Evolutionary conservation across 92 coral and sea anemone genomes (phyloP).

Genomic region (Porites rus): DNA sequence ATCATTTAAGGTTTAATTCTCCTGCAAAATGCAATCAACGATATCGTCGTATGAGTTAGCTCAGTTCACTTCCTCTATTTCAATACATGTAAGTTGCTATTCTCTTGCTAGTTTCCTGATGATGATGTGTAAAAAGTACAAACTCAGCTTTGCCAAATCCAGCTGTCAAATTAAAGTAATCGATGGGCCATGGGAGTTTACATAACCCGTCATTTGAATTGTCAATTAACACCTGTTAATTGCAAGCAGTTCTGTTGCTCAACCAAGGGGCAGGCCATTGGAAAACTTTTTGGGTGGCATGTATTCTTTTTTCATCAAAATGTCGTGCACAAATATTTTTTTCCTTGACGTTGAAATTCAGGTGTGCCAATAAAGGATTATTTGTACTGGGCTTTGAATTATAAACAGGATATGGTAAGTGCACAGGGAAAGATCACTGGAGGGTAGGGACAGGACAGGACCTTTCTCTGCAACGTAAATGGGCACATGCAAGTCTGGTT

Average conservation of each 20-base stretch:
- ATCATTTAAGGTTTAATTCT: too few relatives aligned
- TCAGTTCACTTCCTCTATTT: neutral
- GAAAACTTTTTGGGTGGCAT: too few relatives aligned
- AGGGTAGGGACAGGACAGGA: too few relatives aligned
- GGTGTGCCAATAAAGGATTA: too few relatives aligned
- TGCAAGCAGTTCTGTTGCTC: neutral
- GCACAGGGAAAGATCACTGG: too few relatives aligned
- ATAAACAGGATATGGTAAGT: too few relatives aligned
- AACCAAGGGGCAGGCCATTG: too few relatives aligned
- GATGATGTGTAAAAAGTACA: neutral
- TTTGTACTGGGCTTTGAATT: too few relatives aligned
- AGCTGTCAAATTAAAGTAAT: neutral
- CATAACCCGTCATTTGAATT: neutral
- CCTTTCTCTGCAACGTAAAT: too few relatives aligned
- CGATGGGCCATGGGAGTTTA: neutral
- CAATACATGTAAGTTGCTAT: neutral
- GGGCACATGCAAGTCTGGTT: too few relatives aligned
- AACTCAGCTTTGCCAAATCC: neutral
- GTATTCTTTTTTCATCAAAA: neutral
- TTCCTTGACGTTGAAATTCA: too few relatives aligned
- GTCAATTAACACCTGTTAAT: conserved; percentile 2
- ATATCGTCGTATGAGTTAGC: neutral
- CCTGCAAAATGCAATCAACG: neutral
- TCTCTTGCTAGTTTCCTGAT: neutral
- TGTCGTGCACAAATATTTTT: too few relatives aligned